phyloP scores from a whole-genome alignment of 1,140 invertebrate genomes.

The Drosophila ogumai region DNA sequence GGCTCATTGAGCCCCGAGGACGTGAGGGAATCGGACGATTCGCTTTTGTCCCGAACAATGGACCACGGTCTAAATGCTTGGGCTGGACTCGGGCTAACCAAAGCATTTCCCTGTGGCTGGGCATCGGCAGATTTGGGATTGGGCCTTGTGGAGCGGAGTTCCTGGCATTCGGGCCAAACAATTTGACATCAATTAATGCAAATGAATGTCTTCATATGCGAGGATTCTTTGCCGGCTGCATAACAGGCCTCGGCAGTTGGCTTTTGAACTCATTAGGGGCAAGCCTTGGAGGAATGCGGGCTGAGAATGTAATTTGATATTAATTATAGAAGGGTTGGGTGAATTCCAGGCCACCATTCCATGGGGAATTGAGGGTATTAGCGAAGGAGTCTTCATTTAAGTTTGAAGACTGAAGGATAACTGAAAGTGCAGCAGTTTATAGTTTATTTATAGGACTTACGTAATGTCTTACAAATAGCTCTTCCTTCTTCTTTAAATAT shows the following conservation, averaged over 20 bases:
- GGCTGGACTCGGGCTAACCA: conserved; percentile 23
- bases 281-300: conserved; percentile 25
- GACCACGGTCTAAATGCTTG: conserved; percentile 36
- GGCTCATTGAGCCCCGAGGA: conserved; percentile 70
- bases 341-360: neutral
- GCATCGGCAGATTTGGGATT: neutral
- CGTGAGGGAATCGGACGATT: conserved; percentile 43
- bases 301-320: conserved; percentile 46
- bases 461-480: no score
- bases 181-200: conserved; percentile 63
- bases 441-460: no score
- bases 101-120: conserved; percentile 8
- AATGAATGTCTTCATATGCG: conserved; percentile 56
- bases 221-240: conserved; percentile 25
- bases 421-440: neutral
- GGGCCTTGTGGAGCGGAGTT: conserved; percentile 12
- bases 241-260: conserved; percentile 6
- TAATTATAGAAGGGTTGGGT: conserved; percentile 23
- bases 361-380: neutral
- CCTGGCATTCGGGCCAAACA: conserved; percentile 51
- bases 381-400: neutral
- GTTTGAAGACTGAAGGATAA: neutral
- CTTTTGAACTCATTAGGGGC: conserved; percentile 44
- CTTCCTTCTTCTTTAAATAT: neutral
- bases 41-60: conserved; percentile 42